A percentile compares a stretch with the other conserved stretches of the same genome.
Evolutionary conservation across 1,140 invertebrate species (phyloP).

Genomic region (Sitophilus oryzae): DNA sequence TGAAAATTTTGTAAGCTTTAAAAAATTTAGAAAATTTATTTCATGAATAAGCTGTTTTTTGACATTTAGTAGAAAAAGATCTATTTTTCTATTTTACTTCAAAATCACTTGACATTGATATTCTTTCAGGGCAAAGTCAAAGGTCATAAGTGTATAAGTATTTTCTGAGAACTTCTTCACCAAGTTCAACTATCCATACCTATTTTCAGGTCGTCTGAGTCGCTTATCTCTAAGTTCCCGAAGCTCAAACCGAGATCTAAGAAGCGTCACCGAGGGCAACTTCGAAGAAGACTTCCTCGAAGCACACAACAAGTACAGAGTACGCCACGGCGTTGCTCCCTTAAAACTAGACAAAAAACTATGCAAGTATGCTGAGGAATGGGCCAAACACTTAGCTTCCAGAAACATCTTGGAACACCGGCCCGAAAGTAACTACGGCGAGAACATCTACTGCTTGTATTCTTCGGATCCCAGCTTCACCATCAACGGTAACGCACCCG

Average conservation of each 20-base stretch:
- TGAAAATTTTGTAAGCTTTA: too few relatives aligned
- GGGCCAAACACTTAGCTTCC: constrained; percentile 69
- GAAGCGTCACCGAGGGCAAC: constrained; percentile 27
- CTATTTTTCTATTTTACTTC: too few relatives aligned
- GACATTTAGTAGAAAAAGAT: too few relatives aligned
- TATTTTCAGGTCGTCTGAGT: constrained; percentile 4
- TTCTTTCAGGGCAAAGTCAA: too few relatives aligned
- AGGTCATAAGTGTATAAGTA: too few relatives aligned
- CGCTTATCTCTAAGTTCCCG: constrained; percentile 11
- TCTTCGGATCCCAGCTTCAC: constrained; percentile 64
- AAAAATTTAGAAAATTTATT: too few relatives aligned
- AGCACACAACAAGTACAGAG: constrained; percentile 71
- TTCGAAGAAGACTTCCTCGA: constrained; percentile 47
- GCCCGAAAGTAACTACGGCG: constrained; percentile 67
- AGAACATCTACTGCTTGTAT: constrained; percentile 75
- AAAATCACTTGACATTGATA: too few relatives aligned
- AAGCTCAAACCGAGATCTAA: constrained; percentile 14
- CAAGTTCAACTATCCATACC: too few relatives aligned
- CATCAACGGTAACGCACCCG: constrained; percentile 61
- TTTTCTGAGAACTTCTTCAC: too few relatives aligned
- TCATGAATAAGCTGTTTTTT: too few relatives aligned
- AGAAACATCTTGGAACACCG: constrained; percentile 68
- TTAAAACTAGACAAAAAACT: constrained; percentile 52
- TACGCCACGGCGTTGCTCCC: constrained; percentile 61
- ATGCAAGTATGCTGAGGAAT: constrained; percentile 69